phyloP scores from a whole-genome alignment of 2,797 vertebrate species.

The Lacerta bilineata region DNA sequence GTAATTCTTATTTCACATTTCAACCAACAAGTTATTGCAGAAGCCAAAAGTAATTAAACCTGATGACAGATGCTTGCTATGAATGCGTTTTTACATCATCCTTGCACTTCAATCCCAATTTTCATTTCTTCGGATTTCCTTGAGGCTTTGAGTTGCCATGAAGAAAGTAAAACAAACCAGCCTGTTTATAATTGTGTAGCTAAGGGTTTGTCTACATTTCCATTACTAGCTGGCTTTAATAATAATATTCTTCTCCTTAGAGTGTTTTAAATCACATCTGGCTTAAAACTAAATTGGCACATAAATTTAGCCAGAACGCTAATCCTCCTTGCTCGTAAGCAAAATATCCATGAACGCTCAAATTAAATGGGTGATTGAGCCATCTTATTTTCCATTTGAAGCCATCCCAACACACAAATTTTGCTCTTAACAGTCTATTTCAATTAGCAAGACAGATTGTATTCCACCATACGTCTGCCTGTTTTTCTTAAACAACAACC shows the following conservation, averaged over 20 bases:
- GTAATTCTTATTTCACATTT: slow-evolving; percentile 18
- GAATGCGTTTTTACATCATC: background rate
- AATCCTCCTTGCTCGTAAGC: background rate
- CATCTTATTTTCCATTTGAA: slow-evolving; percentile 27
- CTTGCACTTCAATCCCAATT: background rate
- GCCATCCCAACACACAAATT: slow-evolving; percentile 25
- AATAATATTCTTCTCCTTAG: slow-evolving; percentile 18
- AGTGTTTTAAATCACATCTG: slow-evolving; percentile 26
- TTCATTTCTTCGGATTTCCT: background rate
- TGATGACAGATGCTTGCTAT: background rate
- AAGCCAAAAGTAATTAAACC: slow-evolving; percentile 3
- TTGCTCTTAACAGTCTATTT: background rate
- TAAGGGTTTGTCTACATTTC: slow-evolving; percentile 33
- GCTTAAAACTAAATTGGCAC: slow-evolving; percentile 32
- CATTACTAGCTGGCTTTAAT: background rate
- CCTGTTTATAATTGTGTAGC: slow-evolving; percentile 14
- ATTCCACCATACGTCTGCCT: background rate
- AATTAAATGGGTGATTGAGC: slow-evolving; percentile 25
- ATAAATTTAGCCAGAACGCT: slow-evolving; percentile 28
- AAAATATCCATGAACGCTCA: slow-evolving; percentile 12
- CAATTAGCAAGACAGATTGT: slow-evolving; percentile 29
- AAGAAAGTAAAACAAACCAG: slow-evolving; percentile 35
- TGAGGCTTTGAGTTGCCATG: slow-evolving; percentile 17
- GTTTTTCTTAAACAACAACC: background rate
- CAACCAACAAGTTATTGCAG: slow-evolving; percentile 3